These are phyloP conservation scores for Drosophila atripex DNA, from an alignment of 2,888 invertebrate genomes.

Conservation along the genomic window DNA sequence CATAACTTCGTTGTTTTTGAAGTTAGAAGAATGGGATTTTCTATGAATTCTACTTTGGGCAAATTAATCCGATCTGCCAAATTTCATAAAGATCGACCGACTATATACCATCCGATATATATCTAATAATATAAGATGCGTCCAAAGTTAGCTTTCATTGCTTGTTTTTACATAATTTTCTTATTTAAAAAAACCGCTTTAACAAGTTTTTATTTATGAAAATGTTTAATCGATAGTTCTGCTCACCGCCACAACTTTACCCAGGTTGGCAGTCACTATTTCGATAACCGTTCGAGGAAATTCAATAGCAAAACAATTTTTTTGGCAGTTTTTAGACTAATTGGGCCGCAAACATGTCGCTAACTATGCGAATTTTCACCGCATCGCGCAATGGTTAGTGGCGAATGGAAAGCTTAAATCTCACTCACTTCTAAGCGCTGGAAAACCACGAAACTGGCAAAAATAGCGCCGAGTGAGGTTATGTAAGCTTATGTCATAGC, in stretches of 20 bases:
- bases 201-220: too few species aligned
- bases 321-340: constrained; percentile 28
- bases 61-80: too few species aligned
- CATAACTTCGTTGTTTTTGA: too few species aligned
- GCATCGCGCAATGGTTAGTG: constrained; percentile 80
- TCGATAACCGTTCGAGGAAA: constrained; percentile 22
- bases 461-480: constrained; percentile 73
- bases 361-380: constrained; percentile 77
- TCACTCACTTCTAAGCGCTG: not conserved
- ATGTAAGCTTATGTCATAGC: constrained; percentile 83
- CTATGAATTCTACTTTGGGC: too few species aligned
- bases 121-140: too few species aligned
- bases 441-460: not conserved
- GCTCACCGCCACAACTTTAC: not conserved
- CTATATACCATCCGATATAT: too few species aligned
- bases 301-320: constrained; percentile 37
- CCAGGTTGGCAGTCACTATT: constrained; percentile 6
- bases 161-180: too few species aligned
- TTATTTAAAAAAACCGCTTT: too few species aligned
- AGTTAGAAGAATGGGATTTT: too few species aligned
- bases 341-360: constrained; percentile 68
- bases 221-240: not conserved
- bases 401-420: not conserved
- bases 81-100: too few species aligned
- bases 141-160: too few species aligned